Evolutionary conservation across 2,797 vertebrate genomes (phyloP), one percentile per base, ranked within the genome.

Genomic region (Masticophis lateralis): DNA sequence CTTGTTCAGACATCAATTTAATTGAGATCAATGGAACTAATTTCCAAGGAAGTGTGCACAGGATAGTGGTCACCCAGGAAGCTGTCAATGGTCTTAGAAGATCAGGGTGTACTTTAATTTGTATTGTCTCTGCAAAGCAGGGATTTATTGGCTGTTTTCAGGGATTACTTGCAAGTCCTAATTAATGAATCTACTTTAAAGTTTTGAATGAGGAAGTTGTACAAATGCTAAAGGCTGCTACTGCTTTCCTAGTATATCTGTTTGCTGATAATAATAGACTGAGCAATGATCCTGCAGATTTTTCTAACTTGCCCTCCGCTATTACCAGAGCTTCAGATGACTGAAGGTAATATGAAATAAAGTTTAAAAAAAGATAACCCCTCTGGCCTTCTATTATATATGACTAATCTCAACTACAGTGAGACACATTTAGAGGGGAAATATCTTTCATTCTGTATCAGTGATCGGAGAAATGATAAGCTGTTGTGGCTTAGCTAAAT

Each of bases 131-230:
- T 79, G 55, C 55, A 91, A 16, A 93, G 7, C 0, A 90, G 2
- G 0, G 55, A 86, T 83, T 0, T 91, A 63, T 55, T 51, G 28
- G 63, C n/a, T 74, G 37, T 94, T 96, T 56, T 87, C 27, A 95
- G 89, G 92, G 59, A 53, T n/a, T 87, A 14, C 86, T 95, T 89
- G 37, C 79, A 92, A 92, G 56, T 74, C 90, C 89, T 94, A 94
- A 94, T 95, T 94, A 94, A 95, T 94, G 90, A 59, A 51, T 94
- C 79, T 95, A 93, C 59, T 4, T 57, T 88, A 90, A 66, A 53
- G 61, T 90, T 96, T 53, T 16, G 91, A 0, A 7, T 1, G 43
- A 22, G 55, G 43, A 93, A 95, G 91, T 22, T 88, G 32, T 74
- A 89, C 22, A 91, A 56, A 90, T 93, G 43, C 83, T 87, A 94